phyloP scores from a whole-genome alignment of 2,113 vertebrate genomes.

The Rhipidura dahli region DNA sequence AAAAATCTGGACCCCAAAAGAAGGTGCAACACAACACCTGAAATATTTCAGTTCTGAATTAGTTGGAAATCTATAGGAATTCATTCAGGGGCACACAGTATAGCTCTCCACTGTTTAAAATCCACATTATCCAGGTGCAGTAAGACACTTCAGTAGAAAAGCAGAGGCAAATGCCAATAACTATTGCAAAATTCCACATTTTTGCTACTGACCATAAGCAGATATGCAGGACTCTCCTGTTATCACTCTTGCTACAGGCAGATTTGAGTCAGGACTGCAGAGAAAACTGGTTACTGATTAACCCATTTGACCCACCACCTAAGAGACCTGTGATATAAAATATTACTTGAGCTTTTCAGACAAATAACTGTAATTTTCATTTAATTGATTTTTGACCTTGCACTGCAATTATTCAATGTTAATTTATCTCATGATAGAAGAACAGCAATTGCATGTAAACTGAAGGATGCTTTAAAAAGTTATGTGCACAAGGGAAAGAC shows the following conservation, averaged over 20 bases:
- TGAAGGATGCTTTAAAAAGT: background rate
- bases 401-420: conserved; percentile 22
- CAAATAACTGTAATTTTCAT: conserved; percentile 54
- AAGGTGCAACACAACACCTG: background rate
- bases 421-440: conserved; percentile 26
- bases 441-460: background rate
- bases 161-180: background rate
- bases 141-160: background rate
- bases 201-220: background rate
- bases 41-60: background rate
- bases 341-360: conserved; percentile 48
- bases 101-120: background rate
- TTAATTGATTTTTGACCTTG: conserved; percentile 60
- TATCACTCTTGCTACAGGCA: background rate
- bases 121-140: background rate
- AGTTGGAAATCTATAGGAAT: background rate
- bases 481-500: background rate
- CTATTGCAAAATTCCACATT: background rate
- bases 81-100: background rate
- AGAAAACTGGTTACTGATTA: conserved; percentile 22
- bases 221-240: background rate
- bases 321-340: conserved; percentile 30
- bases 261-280: background rate
- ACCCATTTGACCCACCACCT: background rate
- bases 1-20: background rate